Evolutionary conservation across 2,888 invertebrate genomes (phyloP).

Genomic region (Rhagophthalmus giganteus): DNA sequence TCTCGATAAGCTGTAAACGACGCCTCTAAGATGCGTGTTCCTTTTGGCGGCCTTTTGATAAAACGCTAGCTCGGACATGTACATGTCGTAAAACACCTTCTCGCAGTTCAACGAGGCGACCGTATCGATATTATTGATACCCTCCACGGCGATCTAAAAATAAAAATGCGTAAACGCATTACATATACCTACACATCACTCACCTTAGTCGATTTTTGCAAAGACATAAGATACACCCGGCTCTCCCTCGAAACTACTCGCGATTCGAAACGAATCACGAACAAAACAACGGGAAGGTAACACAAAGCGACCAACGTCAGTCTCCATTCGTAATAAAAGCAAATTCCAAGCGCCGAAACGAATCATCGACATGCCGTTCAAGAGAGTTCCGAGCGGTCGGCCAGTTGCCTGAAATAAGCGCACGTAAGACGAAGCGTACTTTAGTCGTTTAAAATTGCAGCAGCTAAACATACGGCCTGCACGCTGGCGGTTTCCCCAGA

Average conservation of each 20-base stretch:
- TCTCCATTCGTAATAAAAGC: constrained; percentile 75
- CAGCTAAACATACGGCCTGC: constrained; percentile 84
- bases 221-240: constrained; percentile 67
- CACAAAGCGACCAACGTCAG: constrained; percentile 72
- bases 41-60: constrained; percentile 63
- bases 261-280: constrained; percentile 69
- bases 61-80: constrained; percentile 63
- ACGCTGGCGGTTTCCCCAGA: constrained; percentile 79
- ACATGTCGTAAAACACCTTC: constrained; percentile 66
- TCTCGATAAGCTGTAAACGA: constrained; percentile 72
- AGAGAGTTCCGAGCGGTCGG: constrained; percentile 74
- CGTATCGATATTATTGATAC: constrained; percentile 75
- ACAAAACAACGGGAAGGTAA: constrained; percentile 68
- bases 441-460: too few relatives aligned
- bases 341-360: constrained; percentile 65
- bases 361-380: constrained; percentile 73
- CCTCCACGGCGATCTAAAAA: constrained; percentile 73
- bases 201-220: constrained; percentile 75
- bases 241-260: constrained; percentile 67
- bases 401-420: constrained; percentile 74
- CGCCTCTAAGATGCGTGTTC: constrained; percentile 67
- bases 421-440: too few relatives aligned
- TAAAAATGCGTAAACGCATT: constrained; percentile 59
- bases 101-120: constrained; percentile 75
- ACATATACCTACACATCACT: constrained; percentile 62